Evolutionary conservation across 1,140 invertebrate species (phyloP).

Genomic region (Calycopis cecrops): DNA sequence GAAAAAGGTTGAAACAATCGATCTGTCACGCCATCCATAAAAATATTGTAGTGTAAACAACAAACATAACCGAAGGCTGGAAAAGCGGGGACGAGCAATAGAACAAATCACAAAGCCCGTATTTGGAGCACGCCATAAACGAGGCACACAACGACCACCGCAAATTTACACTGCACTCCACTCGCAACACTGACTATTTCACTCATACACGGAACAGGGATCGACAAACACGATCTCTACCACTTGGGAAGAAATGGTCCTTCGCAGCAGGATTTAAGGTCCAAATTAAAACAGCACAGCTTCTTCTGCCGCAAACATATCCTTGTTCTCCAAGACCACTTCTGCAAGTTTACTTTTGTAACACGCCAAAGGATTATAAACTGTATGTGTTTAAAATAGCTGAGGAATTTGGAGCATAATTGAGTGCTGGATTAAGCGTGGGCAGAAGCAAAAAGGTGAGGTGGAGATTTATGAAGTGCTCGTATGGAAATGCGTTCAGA

Average conservation of each 20-base stretch:
- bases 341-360: constrained; percentile 37
- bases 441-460: constrained; percentile 34
- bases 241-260: not conserved
- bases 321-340: constrained; percentile 31
- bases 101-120: constrained; percentile 51
- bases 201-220: constrained; percentile 38
- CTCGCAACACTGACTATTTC: constrained; percentile 59
- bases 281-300: not conserved
- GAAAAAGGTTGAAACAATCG: constrained; percentile 1
- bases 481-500: constrained; percentile 38
- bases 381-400: constrained; percentile 44
- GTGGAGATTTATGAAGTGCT: constrained; percentile 43
- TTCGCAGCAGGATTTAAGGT: not conserved
- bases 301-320: not conserved
- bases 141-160: constrained; percentile 52
- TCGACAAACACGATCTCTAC: not conserved
- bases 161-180: constrained; percentile 68
- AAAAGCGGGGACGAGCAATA: constrained; percentile 18
- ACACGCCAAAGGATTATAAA: constrained; percentile 45
- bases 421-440: constrained; percentile 23
- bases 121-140: constrained; percentile 48
- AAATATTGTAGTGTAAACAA: constrained; percentile 5
- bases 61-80: constrained; percentile 17
- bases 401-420: constrained; percentile 31
- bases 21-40: not conserved